These are phyloP conservation scores for Manis crassicaudata DNA, from an alignment of 2,797 vertebrate genomes.

Conservation along the genomic window DNA sequence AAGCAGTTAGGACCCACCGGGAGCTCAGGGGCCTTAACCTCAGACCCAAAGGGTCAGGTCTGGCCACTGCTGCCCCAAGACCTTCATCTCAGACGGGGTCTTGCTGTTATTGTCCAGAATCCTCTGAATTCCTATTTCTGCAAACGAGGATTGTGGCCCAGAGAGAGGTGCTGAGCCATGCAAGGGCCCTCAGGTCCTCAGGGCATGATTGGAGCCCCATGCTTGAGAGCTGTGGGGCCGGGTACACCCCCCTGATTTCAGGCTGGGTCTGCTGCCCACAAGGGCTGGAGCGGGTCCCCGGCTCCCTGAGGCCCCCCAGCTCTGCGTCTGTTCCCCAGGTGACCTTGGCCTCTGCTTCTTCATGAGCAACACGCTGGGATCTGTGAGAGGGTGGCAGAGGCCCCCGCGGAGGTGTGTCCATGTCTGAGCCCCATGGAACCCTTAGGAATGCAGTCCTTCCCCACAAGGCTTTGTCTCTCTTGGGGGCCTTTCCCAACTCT, in stretches of 20 bases:
- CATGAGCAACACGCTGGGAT: too few relatives aligned
- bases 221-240: not conserved
- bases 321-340: not conserved
- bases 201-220: accelerated
- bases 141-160: not conserved
- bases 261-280: not conserved
- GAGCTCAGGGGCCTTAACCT: not conserved
- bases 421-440: not conserved
- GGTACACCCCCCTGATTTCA: not conserved
- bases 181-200: not conserved
- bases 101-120: not conserved
- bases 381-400: not conserved
- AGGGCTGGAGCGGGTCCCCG: not conserved
- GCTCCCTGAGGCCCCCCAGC: not conserved
- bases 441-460: not conserved
- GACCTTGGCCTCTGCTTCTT: not conserved
- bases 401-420: accelerated
- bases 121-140: not conserved
- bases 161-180: not conserved
- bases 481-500: too few relatives aligned
- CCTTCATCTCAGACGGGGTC: not conserved
- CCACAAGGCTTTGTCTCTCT: not conserved
- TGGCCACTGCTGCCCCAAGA: too few relatives aligned
- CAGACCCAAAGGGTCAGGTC: not conserved
- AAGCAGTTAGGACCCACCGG: accelerated